Conservation (phyloP, 2,888 invertebrate genomes). For the Yponomeuta evonymella region DNA sequence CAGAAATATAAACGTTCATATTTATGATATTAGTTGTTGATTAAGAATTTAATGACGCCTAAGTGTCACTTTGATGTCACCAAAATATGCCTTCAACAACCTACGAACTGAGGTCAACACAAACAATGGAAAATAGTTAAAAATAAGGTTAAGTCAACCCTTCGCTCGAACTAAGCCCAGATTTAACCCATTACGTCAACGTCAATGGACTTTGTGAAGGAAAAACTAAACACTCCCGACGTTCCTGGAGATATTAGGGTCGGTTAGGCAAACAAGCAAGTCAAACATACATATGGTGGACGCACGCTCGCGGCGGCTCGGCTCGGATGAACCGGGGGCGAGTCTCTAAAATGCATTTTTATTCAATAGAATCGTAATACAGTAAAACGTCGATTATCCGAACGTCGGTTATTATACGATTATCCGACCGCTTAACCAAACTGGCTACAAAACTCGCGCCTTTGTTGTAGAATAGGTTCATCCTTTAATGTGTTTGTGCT, state of each 20-base stretch:
- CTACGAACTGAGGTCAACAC: background rate
- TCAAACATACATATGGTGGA: conserved; percentile 9
- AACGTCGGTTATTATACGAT: too few species aligned
- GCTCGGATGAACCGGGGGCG: background rate
- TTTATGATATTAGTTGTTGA: too few species aligned
- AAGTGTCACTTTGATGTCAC: background rate
- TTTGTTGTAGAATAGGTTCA: too few species aligned
- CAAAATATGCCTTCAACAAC: background rate
- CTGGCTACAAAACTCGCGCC: too few species aligned
- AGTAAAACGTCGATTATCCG: too few species aligned
- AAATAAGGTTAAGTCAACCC: background rate
- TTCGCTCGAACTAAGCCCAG: background rate
- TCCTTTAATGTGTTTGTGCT: too few species aligned
- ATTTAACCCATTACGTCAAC: conserved; percentile 11
- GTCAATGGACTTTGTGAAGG: conserved; percentile 7
- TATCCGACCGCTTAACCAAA: too few species aligned
- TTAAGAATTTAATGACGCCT: too few species aligned
- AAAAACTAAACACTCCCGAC: conserved; percentile 11
- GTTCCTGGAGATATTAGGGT: conserved; percentile 13
- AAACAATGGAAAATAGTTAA: background rate
- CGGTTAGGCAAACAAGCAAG: conserved; percentile 16
- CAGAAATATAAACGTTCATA: too few species aligned
- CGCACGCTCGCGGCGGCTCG: background rate
- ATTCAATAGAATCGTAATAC: too few species aligned
- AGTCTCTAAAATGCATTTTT: background rate